Conservation (phyloP, 2,888 invertebrate species). For the Cryptocheilus praepositus region DNA sequence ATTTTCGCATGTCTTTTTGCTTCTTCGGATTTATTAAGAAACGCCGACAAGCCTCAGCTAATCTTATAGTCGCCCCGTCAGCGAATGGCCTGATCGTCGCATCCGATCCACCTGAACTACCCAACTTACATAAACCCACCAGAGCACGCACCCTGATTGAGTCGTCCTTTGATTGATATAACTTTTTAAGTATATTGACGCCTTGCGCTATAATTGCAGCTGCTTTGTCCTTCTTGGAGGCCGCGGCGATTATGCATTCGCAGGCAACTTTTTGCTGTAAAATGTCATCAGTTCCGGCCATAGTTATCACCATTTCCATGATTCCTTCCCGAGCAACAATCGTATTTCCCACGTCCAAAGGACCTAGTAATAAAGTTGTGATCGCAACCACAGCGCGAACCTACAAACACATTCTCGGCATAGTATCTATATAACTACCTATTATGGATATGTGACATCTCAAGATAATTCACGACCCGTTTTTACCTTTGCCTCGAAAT, state of each 20-base stretch:
- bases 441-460: background rate
- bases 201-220: slow-evolving; percentile 92
- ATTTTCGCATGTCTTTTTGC: slow-evolving; percentile 92
- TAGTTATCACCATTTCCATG: slow-evolving; percentile 95
- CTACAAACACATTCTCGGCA: slow-evolving; percentile 37
- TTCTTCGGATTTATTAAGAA: slow-evolving; percentile 92
- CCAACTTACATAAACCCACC: slow-evolving; percentile 96
- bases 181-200: slow-evolving; percentile 92
- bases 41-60: slow-evolving; percentile 95
- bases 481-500: slow-evolving; percentile 88
- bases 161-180: slow-evolving; percentile 94
- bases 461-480: background rate
- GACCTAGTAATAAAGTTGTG: slow-evolving; percentile 92
- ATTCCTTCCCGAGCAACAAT: slow-evolving; percentile 90
- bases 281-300: slow-evolving; percentile 95
- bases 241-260: slow-evolving; percentile 97
- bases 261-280: slow-evolving; percentile 95
- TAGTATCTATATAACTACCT: slow-evolving; percentile 11
- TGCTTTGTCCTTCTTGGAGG: slow-evolving; percentile 98
- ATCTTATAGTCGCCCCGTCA: slow-evolving; percentile 93
- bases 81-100: slow-evolving; percentile 95
- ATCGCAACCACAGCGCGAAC: slow-evolving; percentile 90
- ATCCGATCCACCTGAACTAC: slow-evolving; percentile 96
- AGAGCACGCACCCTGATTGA: slow-evolving; percentile 91
- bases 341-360: slow-evolving; percentile 94